These are phyloP conservation scores for Pristionchus entomophagus DNA, from an alignment of 2,888 invertebrate species.

Conservation along the genomic window DNA sequence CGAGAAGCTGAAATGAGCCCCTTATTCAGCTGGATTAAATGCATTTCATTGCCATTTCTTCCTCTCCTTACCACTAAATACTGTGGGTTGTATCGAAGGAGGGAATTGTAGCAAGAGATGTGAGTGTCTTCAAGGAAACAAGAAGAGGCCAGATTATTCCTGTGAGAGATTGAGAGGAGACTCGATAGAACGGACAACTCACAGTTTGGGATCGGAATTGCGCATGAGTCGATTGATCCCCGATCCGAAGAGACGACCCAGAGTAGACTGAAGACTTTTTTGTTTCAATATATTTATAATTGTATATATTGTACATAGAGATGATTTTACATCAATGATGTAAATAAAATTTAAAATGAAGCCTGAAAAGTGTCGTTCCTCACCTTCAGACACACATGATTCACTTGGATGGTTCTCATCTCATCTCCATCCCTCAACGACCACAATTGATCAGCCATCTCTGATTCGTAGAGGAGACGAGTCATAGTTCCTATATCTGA, in stretches of 20 bases:
- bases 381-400: background rate
- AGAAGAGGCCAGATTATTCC: conserved; percentile 1
- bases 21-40: too few relatives aligned
- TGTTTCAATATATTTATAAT: background rate
- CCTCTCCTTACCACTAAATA: background rate
- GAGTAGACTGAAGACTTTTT: background rate
- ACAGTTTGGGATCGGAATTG: background rate
- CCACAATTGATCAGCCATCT: conserved; percentile 26
- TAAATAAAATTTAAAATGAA: background rate
- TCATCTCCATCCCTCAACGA: background rate
- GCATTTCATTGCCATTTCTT: too few relatives aligned
- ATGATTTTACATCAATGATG: too few relatives aligned
- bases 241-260: conserved; percentile 19
- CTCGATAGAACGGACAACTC: background rate
- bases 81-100: background rate
- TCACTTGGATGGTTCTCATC: background rate
- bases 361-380: too few relatives aligned
- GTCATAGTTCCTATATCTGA: background rate
- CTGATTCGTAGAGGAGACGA: conserved; percentile 14
- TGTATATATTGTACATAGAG: too few relatives aligned
- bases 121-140: conserved; percentile 30
- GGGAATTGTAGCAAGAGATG: conserved; percentile 3
- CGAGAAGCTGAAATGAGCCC: background rate
- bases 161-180: background rate
- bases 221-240: conserved; percentile 17